Evolutionary conservation across 2,113 vertebrate genomes (phyloP).

Genomic region (Oreotragus oreotragus): DNA sequence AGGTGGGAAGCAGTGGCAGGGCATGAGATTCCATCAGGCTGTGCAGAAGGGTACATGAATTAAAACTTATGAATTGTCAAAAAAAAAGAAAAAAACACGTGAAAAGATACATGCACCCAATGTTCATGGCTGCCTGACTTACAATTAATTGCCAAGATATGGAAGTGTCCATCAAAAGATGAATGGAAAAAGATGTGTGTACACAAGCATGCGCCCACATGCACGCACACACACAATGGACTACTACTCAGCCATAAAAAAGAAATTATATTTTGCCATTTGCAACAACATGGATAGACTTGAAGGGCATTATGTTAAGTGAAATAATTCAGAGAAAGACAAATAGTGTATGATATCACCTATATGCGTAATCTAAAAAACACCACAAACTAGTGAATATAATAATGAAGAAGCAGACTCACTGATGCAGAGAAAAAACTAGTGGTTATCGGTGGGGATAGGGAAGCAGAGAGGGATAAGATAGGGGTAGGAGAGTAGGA

Average conservation of each 20-base stretch:
- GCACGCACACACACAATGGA: background rate
- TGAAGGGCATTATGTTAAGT: background rate
- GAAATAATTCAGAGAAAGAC: background rate
- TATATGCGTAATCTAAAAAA: background rate
- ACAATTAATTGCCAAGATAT: background rate
- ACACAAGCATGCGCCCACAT: accelerated
- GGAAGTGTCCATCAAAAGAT: background rate
- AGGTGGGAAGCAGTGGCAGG: background rate
- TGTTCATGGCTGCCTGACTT: background rate
- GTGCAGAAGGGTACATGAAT: background rate
- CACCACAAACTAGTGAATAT: background rate
- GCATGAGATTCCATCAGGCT: background rate
- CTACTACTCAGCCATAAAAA: background rate
- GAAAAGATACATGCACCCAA: background rate
- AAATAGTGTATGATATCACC: background rate
- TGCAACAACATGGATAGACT: background rate
- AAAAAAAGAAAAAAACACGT: background rate
- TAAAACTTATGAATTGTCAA: background rate
- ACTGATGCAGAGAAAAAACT: background rate
- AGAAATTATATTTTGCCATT: background rate
- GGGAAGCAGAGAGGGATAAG: background rate
- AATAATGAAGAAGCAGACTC: background rate
- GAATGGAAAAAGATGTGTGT: background rate
- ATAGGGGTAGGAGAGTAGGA: background rate
- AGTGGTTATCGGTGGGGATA: background rate